These are phyloP conservation scores for Stomatorhinus ivindoensis DNA, from an alignment of 2,113 vertebrate genomes.

Conservation along the genomic window DNA sequence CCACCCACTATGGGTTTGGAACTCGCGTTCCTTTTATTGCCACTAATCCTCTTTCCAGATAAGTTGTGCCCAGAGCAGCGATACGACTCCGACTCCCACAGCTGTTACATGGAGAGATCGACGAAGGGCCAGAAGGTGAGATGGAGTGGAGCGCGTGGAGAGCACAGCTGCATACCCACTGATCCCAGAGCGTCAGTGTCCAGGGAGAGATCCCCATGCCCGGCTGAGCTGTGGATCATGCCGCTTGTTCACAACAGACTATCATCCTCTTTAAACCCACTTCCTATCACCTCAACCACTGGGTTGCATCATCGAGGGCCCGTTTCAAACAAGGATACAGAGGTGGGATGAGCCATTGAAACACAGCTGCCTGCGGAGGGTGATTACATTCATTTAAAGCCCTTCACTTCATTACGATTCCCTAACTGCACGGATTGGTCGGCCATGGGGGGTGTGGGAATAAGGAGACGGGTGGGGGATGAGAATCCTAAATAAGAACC, in stretches of 20 bases:
- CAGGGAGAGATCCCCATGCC: background rate
- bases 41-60: background rate
- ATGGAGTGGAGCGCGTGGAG: background rate
- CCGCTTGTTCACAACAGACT: background rate
- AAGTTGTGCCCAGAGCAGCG: background rate
- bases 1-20: constrained; percentile 1
- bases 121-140: background rate
- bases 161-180: background rate
- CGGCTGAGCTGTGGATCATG: background rate
- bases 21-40: background rate
- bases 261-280: background rate
- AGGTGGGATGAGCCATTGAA: background rate
- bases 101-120: background rate
- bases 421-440: background rate
- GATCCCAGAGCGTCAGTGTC: background rate
- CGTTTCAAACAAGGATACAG: background rate
- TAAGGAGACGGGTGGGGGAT: background rate
- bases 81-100: background rate
- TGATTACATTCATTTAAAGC: constrained; percentile 16
- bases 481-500: constrained; percentile 3
- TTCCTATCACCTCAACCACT: background rate
- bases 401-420: constrained; percentile 5
- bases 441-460: background rate
- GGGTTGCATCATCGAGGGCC: background rate
- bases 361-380: background rate